A percentile compares a stretch with the other conserved stretches of the same genome.
Evolutionary conservation across 2,888 invertebrate genomes (phyloP).

Genomic region (Chrysina gloriosa): DNA sequence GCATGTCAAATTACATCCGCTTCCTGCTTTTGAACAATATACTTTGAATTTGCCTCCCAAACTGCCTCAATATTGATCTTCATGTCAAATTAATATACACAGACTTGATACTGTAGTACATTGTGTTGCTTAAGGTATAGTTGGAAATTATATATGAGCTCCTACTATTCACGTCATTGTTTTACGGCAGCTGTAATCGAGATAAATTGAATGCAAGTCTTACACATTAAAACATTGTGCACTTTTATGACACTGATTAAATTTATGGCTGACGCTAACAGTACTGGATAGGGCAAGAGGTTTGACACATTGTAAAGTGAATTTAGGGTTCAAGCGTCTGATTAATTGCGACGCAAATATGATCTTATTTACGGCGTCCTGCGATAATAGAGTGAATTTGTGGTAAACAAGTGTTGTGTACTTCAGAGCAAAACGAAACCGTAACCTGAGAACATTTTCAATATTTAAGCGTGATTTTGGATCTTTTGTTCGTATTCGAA

Average conservation of each 20-base stretch:
- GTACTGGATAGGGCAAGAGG: not conserved
- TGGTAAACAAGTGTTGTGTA: too few species aligned
- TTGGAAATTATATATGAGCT: conserved; percentile 2
- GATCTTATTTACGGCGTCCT: too few species aligned
- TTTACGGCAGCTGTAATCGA: not conserved
- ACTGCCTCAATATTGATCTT: conserved; percentile 10
- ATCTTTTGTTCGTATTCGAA: too few species aligned
- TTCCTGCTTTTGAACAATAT: conserved; percentile 5
- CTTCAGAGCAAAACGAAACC: too few species aligned
- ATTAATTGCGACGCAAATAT: too few species aligned
- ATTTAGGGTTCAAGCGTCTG: not conserved
- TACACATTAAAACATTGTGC: not conserved
- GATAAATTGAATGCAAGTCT: not conserved
- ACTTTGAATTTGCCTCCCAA: conserved; percentile 19
- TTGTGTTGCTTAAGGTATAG: not conserved
- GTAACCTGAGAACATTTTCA: too few species aligned
- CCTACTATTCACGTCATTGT: conserved; percentile 6
- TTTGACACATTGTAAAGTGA: not conserved
- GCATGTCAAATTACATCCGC: conserved; percentile 24
- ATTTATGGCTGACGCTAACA: not conserved
- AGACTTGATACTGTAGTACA: conserved; percentile 10
- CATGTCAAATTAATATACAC: conserved; percentile 7
- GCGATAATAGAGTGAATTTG: too few species aligned
- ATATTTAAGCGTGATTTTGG: too few species aligned
- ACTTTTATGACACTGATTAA: conserved; percentile 1